Percentiles rank a stretch among this genome's conserved stretches.
phyloP scores from a whole-genome alignment of 2,113 vertebrate genomes.

The Cnemophilus loriae region DNA sequence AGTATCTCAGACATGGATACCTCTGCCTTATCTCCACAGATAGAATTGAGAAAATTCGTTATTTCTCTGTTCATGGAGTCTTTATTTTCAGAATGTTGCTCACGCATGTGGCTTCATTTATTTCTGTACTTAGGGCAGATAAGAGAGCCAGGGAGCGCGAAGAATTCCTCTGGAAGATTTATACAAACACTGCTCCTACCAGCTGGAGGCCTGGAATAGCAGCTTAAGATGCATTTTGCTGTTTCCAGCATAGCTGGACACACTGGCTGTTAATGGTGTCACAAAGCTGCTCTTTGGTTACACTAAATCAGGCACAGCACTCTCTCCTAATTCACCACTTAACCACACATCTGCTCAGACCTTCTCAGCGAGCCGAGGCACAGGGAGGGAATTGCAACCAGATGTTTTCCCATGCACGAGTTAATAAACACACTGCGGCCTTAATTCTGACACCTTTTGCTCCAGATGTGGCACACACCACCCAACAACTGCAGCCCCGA shows the following conservation, averaged over 20 bases:
- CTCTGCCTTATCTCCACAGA: conserved; percentile 26
- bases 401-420: background rate
- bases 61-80: background rate
- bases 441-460: background rate
- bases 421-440: background rate
- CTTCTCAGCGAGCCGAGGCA: background rate
- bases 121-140: background rate
- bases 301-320: background rate
- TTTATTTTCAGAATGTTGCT: conserved; percentile 3
- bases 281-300: background rate
- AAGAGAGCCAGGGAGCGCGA: background rate
- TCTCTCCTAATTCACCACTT: background rate
- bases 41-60: conserved; percentile 15
- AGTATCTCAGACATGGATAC: conserved; percentile 12
- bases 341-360: background rate
- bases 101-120: background rate
- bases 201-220: background rate
- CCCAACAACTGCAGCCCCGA: background rate
- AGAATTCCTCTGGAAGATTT: background rate
- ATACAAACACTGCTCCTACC: background rate
- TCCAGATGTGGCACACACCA: fast-evolving
- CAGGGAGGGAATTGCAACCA: background rate
- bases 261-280: background rate
- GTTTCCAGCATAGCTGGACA: background rate
- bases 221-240: background rate